Evolutionary conservation across 2,888 invertebrate genomes (phyloP).

Genomic region (Sarcophaga variegata): DNA sequence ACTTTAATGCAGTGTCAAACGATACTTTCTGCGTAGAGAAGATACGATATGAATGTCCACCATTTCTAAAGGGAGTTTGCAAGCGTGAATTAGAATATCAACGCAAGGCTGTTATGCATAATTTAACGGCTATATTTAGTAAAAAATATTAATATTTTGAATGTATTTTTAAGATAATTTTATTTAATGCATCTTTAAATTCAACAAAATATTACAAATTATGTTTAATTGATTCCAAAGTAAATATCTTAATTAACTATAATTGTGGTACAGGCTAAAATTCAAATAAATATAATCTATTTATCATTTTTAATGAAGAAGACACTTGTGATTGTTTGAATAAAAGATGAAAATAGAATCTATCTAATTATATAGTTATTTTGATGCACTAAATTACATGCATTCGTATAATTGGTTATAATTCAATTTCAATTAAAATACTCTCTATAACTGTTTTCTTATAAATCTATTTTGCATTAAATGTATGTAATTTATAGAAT

Average conservation of each 20-base stretch:
- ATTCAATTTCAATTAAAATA: conserved; percentile 1
- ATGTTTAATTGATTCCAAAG: conserved; percentile 62
- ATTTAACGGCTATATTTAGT: conserved; percentile 78
- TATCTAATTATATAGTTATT: conserved; percentile 15
- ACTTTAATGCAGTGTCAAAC: conserved; percentile 82
- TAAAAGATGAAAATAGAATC: conserved; percentile 31
- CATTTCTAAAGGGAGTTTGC: conserved; percentile 84
- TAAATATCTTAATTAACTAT: conserved; percentile 56
- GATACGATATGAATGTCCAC: conserved; percentile 85
- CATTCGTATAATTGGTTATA: neutral
- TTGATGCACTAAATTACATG: neutral
- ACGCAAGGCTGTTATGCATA: conserved; percentile 80
- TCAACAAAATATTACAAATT: conserved; percentile 63
- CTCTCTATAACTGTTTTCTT: conserved; percentile 14
- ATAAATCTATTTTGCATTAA: neutral
- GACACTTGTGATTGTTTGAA: conserved; percentile 43
- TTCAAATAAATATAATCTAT: conserved; percentile 43
- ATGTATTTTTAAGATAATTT: conserved; percentile 55
- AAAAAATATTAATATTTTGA: conserved; percentile 60
- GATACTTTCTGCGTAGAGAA: conserved; percentile 84
- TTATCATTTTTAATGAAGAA: conserved; percentile 23
- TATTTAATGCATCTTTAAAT: conserved; percentile 62
- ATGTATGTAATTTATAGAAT: neutral
- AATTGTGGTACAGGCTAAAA: conserved; percentile 40
- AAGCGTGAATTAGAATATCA: conserved; percentile 83